Percentiles rank a stretch among this genome's conserved stretches.
These are phyloP conservation scores for Calephelis perditalis DNA, from an alignment of 2,888 invertebrate species.

Conservation along the genomic window DNA sequence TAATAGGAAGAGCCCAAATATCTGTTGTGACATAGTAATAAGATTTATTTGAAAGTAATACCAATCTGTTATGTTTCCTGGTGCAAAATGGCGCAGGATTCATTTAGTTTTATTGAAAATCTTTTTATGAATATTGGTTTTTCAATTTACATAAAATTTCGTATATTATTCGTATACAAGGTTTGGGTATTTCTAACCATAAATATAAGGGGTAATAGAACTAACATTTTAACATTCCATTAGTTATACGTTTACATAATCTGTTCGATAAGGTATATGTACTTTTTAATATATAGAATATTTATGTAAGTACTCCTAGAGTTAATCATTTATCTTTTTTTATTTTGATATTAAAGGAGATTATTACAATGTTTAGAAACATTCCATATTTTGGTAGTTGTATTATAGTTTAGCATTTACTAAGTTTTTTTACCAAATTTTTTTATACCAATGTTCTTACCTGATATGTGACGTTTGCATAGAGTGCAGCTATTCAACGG, in stretches of 20 bases:
- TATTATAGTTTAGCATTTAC: conserved; percentile 60
- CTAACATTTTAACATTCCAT: conserved; percentile 70
- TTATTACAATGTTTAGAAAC: conserved; percentile 52
- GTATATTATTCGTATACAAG: conserved; percentile 45
- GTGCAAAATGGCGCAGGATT: neutral
- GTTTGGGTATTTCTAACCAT: conserved; percentile 72
- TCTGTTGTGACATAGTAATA: conserved; percentile 7
- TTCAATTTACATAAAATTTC: conserved; percentile 18
- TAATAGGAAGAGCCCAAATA: neutral
- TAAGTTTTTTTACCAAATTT: conserved; percentile 68
- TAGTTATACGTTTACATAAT: conserved; percentile 63
- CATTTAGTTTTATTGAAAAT: neutral
- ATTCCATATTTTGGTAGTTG: conserved; percentile 65
- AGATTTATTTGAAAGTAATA: conserved; percentile 1
- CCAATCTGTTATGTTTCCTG: neutral
- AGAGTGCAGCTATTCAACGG: conserved; percentile 37
- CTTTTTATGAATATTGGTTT: conserved; percentile 1
- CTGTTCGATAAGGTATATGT: conserved; percentile 41
- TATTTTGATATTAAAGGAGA: conserved; percentile 50
- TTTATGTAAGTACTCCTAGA: conserved; percentile 37
- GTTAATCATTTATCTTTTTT: conserved; percentile 35
- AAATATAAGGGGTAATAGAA: conserved; percentile 59
- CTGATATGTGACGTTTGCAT: conserved; percentile 42
- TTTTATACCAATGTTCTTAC: conserved; percentile 74
- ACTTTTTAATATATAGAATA: conserved; percentile 34